Percentiles rank a stretch among this genome's conserved stretches.
Evolutionary conservation across 2,888 invertebrate genomes (phyloP).

Genomic region (Nomada ruficornis): DNA sequence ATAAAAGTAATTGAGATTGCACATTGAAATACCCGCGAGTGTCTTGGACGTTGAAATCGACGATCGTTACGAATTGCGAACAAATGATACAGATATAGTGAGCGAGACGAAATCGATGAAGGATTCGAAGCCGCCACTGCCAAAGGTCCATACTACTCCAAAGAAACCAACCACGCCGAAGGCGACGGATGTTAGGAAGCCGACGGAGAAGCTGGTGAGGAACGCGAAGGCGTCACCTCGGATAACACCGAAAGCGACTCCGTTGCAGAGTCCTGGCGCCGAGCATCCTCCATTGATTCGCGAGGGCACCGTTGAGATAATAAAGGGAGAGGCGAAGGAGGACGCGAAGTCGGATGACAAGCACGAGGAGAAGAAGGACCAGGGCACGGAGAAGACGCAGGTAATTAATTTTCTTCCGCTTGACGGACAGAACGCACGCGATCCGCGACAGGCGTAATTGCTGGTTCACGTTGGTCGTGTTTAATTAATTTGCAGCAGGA

Average conservation of each 20-base stretch:
- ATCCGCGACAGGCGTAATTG: background rate
- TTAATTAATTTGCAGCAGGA: conserved; percentile 49
- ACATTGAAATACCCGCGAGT: conserved; percentile 77
- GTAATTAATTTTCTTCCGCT: conserved; percentile 30
- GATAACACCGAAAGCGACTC: conserved; percentile 85
- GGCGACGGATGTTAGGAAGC: conserved; percentile 73
- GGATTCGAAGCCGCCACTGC: conserved; percentile 88
- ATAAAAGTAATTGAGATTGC: conserved; percentile 68
- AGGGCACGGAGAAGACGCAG: conserved; percentile 78
- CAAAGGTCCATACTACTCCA: conserved; percentile 85
- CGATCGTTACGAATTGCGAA: background rate
- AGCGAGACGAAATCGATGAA: conserved; percentile 84
- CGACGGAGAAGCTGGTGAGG: conserved; percentile 78
- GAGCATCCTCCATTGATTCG: conserved; percentile 82
- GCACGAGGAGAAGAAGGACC: conserved; percentile 78
- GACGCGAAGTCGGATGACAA: conserved; percentile 73
- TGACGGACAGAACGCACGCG: background rate
- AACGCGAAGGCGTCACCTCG: conserved; percentile 84
- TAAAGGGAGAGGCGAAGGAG: conserved; percentile 75
- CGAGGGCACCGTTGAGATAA: conserved; percentile 77
- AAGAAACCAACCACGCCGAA: conserved; percentile 83
- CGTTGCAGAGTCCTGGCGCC: conserved; percentile 86
- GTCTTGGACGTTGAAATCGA: background rate
- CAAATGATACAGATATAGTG: conserved; percentile 72
- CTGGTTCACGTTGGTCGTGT: background rate